Percentiles rank a stretch among this genome's conserved stretches.
phyloP scores from a whole-genome alignment of 1,140 invertebrate genomes.

The Amyelois transitella region DNA sequence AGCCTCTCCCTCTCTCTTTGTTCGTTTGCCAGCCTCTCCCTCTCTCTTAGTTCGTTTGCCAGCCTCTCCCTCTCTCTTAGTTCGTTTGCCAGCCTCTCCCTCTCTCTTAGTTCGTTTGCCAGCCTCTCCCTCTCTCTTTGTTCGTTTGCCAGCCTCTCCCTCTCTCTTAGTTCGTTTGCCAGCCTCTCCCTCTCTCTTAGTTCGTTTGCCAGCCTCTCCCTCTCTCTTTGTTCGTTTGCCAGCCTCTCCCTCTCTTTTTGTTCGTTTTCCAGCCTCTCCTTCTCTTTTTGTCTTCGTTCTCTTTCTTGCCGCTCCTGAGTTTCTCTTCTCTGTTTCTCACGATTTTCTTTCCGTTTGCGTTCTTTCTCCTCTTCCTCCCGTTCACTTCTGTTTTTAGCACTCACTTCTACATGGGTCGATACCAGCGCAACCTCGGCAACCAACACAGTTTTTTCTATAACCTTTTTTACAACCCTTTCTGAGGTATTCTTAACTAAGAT shows the following conservation, averaged over 20 bases:
- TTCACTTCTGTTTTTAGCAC: neutral
- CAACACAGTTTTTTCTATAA: neutral
- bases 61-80: neutral
- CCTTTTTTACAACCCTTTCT: neutral
- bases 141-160: neutral
- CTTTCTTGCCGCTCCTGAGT: neutral
- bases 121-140: neutral
- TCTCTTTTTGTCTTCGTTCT: neutral
- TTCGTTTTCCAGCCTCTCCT: neutral
- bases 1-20: neutral
- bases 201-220: neutral
- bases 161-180: too few relatives aligned
- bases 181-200: neutral
- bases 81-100: neutral
- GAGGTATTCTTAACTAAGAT: neutral
- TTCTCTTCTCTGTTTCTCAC: neutral
- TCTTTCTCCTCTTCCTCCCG: neutral
- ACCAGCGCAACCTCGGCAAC: neutral
- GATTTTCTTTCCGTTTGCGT: neutral
- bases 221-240: neutral
- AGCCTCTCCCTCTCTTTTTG: neutral
- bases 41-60: neutral
- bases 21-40: neutral
- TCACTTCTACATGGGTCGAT: neutral
- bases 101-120: neutral